Percentiles rank a stretch among this genome's conserved stretches.
Conservation (phyloP, 2,797 vertebrate genomes). For the Sebastes baramenuke region DNA sequence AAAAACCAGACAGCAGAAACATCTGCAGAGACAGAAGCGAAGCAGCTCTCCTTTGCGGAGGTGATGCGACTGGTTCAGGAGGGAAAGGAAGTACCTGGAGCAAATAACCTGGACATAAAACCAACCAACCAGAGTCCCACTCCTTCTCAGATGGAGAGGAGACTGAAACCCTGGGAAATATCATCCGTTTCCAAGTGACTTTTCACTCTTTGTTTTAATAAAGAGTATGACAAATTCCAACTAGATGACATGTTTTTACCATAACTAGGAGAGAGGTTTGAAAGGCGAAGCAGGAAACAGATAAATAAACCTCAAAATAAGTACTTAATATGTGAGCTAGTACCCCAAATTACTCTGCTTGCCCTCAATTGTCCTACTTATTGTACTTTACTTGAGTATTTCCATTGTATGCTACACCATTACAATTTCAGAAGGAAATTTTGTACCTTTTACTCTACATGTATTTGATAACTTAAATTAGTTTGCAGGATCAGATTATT, state of each 20-base stretch:
- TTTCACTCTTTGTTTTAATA: not conserved
- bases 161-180: constrained; percentile 81
- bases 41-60: constrained; percentile 77
- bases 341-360: not conserved
- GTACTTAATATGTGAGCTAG: not conserved
- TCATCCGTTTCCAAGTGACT: constrained; percentile 13
- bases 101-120: constrained; percentile 68
- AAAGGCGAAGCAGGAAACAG: not conserved
- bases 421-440: not conserved
- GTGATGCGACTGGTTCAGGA: constrained; percentile 82
- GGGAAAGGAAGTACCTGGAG: constrained; percentile 80
- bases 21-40: not conserved
- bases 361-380: not conserved
- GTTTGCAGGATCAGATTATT: not conserved
- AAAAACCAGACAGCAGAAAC: not conserved
- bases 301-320: not conserved
- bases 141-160: constrained; percentile 74
- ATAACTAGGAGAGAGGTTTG: not conserved
- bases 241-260: not conserved
- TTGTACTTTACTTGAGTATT: not conserved
- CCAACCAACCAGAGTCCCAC: constrained; percentile 78
- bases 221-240: not conserved
- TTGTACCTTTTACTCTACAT: not conserved
- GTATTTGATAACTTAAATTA: not conserved
- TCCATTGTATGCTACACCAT: not conserved